phyloP scores from a whole-genome alignment of 1,140 invertebrate species.

The Musca domestica region DNA sequence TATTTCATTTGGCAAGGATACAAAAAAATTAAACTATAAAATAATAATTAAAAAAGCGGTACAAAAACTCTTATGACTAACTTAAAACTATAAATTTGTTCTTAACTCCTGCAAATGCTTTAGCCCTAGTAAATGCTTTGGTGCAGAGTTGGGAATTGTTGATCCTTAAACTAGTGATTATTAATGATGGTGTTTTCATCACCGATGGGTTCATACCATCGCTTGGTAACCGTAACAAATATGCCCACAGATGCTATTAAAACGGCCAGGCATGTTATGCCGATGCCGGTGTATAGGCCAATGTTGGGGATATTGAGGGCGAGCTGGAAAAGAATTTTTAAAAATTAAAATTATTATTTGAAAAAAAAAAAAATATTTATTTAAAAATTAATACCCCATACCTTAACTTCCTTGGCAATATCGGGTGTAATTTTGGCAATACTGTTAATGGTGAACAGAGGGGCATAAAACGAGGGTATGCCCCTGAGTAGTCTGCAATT shows the following conservation, averaged over 20 bases:
- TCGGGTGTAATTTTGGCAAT: constrained; percentile 35
- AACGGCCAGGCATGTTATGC: constrained; percentile 35
- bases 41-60: no score
- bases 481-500: constrained; percentile 36
- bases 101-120: no score
- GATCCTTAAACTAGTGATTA: no score
- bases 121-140: no score
- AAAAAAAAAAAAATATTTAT: background rate
- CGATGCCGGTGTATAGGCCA: constrained; percentile 39
- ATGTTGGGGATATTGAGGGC: constrained; percentile 37
- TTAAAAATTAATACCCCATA: constrained; percentile 2
- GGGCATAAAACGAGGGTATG: constrained; percentile 42
- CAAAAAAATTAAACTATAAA: no score
- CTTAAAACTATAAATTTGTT: no score
- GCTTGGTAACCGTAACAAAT: constrained; percentile 34
- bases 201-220: constrained; percentile 34
- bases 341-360: background rate
- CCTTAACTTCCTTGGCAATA: constrained; percentile 39
- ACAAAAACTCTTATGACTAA: no score
- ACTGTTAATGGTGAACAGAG: constrained; percentile 42
- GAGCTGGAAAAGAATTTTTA: constrained; percentile 20
- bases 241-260: constrained; percentile 33
- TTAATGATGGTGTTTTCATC: background rate
- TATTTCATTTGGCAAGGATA: no score
- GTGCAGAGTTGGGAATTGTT: no score